Evolutionary conservation across 1,140 invertebrate species (phyloP), one percentile per base, ranked within the genome.

Genomic region (Elymnias hypermnestra): DNA sequence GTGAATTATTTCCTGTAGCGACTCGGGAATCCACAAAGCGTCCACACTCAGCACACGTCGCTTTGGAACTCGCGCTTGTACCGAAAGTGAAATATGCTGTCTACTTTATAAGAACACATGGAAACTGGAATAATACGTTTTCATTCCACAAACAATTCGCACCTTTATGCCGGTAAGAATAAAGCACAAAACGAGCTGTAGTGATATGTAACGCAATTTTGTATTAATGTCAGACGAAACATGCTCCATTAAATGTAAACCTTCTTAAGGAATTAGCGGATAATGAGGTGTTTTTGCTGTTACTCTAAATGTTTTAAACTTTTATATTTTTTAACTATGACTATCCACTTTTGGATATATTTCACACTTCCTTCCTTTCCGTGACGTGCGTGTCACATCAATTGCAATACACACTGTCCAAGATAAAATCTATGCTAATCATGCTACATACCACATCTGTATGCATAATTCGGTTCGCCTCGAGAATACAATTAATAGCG

Each of bases 21-120:
- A n/a, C n/a, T n/a, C n/a, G n/a, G n/a, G n/a, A n/a, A n/a, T n/a
- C n/a, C n/a, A n/a, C n/a, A n/a, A n/a, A n/a, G n/a, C n/a, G n/a
- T n/a, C n/a, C n/a, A n/a, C n/a, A n/a, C n/a, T n/a, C n/a, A n/a
- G n/a, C n/a, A n/a, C n/a, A n/a, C n/a, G n/a, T n/a, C n/a, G n/a
- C n/a, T n/a, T n/a, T n/a, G n/a, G n/a, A n/a, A n/a, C n/a, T n/a
- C n/a, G n/a, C n/a, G 36, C 60, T 44, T 56, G 57, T 53, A 50
- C 38, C 36, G 48, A 47, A 51, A 59, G 45, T 59, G 46, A 63
- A 59, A 38, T 56, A 38, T 51, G 31, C 28, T 53, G 45, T 61
- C 13, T 10, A 40, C 22, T 40, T 39, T 9, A n/a, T 40, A 12
- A 17, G 14, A 9, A 17, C 9, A 40, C 38, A 9, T 14, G 8